Evolutionary conservation across 1,140 invertebrate species (phyloP), one percentile per base, ranked within the genome.

Genomic region (Drosophila nikananu): DNA sequence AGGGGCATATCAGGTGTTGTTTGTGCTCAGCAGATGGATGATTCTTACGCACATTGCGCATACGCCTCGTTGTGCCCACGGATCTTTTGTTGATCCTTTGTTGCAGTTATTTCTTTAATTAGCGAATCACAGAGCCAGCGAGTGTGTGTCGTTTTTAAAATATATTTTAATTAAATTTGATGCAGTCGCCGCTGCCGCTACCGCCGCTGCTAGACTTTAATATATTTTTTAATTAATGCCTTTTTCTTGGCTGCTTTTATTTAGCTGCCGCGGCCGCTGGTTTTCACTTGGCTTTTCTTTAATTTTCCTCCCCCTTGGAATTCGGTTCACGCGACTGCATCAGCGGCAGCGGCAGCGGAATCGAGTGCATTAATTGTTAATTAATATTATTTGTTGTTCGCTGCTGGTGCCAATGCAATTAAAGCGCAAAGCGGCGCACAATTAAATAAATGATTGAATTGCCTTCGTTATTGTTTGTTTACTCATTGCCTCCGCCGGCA

Each of bases 161-260:
- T 67, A 83, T 83, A 83, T 77, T 79, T 86, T 82, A 75, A 86
- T 86, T 86, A 82, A 81, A 82, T 86, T 82, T 77, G 63, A 68
- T 61, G 76, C 82, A 75, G 71, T 75, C 70, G 17, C 37, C 19
- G 13, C 12, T 35, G 32, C 32, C 35, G 42, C 17, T 48, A 13
- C 39, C 21, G 27, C 37, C 57, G 46, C 49, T n/a, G 48, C 48
- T 41, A 58, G 61, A 75, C 49, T 70, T 83, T 64, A 79, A 76
- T 83, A 84, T 84, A 81, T 86, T 80, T 86, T 86, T 86, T 86
- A 86, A 86, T 87, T 87, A 86, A 83, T 86, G 83, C 80, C 63
- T 84, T 83, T 79, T 83, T 79, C 81, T 83, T 80, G 77, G 81
- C 75, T 71, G 81, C 77, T 77, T 81, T 82, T 82, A 62, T 55